A percentile compares a stretch with the other conserved stretches of the same genome.
Evolutionary conservation across 1,140 invertebrate genomes (phyloP).

Genomic region (Nasonia giraulti): DNA sequence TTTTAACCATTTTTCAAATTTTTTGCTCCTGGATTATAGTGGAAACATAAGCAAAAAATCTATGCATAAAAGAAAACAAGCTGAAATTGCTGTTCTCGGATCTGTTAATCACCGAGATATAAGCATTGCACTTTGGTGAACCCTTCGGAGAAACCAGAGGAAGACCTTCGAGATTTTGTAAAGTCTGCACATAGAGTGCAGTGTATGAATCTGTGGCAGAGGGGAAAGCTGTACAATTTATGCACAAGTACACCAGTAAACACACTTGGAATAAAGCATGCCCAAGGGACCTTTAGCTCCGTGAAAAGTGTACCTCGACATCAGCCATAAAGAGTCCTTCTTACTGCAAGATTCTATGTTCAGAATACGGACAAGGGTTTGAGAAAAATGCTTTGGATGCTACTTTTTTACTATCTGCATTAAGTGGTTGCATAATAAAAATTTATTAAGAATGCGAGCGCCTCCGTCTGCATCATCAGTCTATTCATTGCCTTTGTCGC

Average conservation of each 20-base stretch:
- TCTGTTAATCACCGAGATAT: conserved; percentile 37
- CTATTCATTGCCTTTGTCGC: conserved; percentile 48
- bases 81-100: conserved; percentile 22
- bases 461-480: not conserved
- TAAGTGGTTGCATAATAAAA: conserved; percentile 64
- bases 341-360: conserved; percentile 32
- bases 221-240: conserved; percentile 70
- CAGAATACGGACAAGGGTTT: conserved; percentile 63
- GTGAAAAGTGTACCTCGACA: conserved; percentile 55
- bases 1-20: not conserved
- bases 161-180: conserved; percentile 65
- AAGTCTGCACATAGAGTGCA: conserved; percentile 56
- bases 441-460: conserved; percentile 59
- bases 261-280: conserved; percentile 68
- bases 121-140: conserved; percentile 32
- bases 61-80: not conserved
- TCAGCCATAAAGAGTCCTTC: conserved; percentile 52
- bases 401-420: conserved; percentile 68
- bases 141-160: conserved; percentile 50
- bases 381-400: conserved; percentile 68
- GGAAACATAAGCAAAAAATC: not conserved
- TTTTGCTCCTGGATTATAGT: not conserved
- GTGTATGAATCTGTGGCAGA: conserved; percentile 30
- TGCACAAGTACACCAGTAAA: conserved; percentile 68
- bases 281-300: conserved; percentile 59